Evolutionary conservation across 2,888 invertebrate species (phyloP).

Genomic region (Xestia xanthographa): DNA sequence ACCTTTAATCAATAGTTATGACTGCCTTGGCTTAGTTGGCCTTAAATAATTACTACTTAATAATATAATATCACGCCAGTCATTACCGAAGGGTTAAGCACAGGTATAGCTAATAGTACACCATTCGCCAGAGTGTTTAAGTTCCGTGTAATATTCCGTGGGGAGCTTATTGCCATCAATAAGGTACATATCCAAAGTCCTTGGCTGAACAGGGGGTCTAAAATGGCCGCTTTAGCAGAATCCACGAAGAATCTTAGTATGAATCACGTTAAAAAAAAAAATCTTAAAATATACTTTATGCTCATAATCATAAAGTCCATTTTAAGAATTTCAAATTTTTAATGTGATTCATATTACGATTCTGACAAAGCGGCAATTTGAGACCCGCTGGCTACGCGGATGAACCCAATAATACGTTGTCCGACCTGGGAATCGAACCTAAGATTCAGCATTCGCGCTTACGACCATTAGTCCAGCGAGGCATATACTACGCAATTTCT

Average conservation of each 20-base stretch:
- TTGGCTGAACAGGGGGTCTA: too few relatives aligned
- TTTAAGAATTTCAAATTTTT: too few relatives aligned
- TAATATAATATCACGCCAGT: not conserved
- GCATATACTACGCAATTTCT: not conserved
- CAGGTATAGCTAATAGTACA: not conserved
- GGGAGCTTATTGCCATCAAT: too few relatives aligned
- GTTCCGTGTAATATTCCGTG: not conserved
- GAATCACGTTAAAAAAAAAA: too few relatives aligned
- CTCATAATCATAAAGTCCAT: too few relatives aligned
- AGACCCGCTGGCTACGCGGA: not conserved
- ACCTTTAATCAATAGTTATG: conserved; percentile 25
- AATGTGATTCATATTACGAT: too few relatives aligned
- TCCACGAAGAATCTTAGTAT: too few relatives aligned
- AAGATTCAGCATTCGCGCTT: not conserved
- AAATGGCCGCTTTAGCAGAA: too few relatives aligned
- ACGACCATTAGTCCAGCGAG: not conserved
- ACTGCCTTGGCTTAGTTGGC: conserved; percentile 20
- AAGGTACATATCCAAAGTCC: not conserved
- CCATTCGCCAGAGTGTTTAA: not conserved
- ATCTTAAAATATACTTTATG: too few relatives aligned
- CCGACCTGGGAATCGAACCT: not conserved
- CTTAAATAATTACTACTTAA: not conserved
- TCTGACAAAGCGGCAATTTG: too few relatives aligned
- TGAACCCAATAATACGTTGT: not conserved
- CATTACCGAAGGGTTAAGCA: not conserved